These are phyloP conservation scores for Enteromius afrohamiltoni DNA, from an alignment of 2,797 vertebrate species.

Conservation along the genomic window DNA sequence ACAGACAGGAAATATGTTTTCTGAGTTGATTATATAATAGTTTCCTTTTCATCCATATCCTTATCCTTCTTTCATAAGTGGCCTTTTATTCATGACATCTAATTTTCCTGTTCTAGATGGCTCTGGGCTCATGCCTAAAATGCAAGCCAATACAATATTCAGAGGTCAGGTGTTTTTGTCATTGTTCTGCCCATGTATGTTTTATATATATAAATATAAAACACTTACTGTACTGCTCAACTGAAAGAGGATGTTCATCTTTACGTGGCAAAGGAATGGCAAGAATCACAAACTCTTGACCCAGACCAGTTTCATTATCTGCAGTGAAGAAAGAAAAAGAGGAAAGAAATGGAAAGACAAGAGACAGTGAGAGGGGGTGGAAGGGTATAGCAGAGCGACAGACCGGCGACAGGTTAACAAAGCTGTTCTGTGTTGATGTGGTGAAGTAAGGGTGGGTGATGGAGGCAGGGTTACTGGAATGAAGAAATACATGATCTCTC, in stretches of 20 bases:
- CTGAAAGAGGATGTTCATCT: conserved; percentile 11
- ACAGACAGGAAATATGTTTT: conserved; percentile 58
- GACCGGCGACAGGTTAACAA: conserved; percentile 27
- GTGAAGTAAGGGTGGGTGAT: neutral
- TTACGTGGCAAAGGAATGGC: conserved; percentile 51
- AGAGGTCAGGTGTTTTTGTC: neutral
- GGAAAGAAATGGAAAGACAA: neutral
- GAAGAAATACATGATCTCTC: conserved; percentile 12
- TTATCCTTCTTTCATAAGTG: conserved; percentile 36
- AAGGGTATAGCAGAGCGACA: conserved; percentile 12
- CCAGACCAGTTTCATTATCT: conserved; percentile 42
- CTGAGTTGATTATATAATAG: conserved; percentile 55
- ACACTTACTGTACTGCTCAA: neutral
- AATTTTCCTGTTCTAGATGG: conserved; percentile 26
- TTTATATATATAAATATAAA: neutral
- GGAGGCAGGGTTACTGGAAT: neutral
- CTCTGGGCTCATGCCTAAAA: neutral
- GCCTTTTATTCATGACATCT: conserved; percentile 43
- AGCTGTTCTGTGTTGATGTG: conserved; percentile 10
- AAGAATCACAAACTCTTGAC: conserved; percentile 43
- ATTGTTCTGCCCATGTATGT: neutral
- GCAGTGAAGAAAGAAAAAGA: neutral
- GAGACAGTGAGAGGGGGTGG: neutral
- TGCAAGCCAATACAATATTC: conserved; percentile 20
- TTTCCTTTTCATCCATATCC: conserved; percentile 56